These are phyloP conservation scores for Halichondria panicea DNA, from an alignment of 37 sponge, comb jelly and placozoan species.

Conservation along the genomic window DNA sequence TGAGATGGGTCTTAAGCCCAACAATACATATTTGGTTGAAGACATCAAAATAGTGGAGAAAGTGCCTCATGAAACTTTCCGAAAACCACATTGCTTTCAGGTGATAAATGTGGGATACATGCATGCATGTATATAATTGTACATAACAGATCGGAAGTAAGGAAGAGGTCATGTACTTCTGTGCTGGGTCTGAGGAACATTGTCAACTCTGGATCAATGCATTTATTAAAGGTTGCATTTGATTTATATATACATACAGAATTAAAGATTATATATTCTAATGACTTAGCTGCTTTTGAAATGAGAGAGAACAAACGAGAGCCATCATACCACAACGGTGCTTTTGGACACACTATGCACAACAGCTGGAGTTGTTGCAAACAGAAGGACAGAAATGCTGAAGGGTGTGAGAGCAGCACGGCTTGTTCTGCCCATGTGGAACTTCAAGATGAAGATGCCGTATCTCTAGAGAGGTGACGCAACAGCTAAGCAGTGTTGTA, in stretches of 20 bases:
- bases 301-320: neutral
- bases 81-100: neutral
- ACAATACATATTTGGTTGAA: no score
- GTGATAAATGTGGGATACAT: neutral
- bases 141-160: neutral
- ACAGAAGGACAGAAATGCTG: neutral
- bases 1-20: no score
- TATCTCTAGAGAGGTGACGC: no score
- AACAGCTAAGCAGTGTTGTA: no score
- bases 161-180: neutral
- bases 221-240: neutral
- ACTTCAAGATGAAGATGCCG: no score
- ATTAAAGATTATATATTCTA: neutral
- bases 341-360: neutral
- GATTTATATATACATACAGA: neutral
- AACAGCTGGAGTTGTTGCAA: neutral
- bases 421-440: no score
- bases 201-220: neutral
- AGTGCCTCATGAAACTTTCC: neutral
- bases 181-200: neutral
- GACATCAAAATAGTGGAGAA: neutral
- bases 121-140: neutral
- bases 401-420: neutral
- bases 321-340: neutral
- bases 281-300: neutral